These are phyloP conservation scores for Drosophila truncata DNA, from an alignment of 1,140 invertebrate genomes.

Conservation along the genomic window DNA sequence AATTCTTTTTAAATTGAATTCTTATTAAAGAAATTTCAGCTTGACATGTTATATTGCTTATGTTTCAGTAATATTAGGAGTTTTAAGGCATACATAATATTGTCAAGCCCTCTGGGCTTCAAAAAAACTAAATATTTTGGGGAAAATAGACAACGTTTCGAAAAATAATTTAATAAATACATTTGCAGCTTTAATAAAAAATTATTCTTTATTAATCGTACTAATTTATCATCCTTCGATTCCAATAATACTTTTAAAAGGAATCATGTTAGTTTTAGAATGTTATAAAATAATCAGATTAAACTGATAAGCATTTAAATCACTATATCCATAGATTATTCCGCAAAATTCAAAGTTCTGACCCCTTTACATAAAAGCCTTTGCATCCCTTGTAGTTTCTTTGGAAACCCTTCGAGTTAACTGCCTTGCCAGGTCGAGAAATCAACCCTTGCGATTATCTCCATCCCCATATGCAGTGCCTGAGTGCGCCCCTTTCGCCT, in stretches of 20 bases:
- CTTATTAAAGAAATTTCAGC: background rate
- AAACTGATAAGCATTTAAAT: background rate
- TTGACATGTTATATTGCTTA: background rate
- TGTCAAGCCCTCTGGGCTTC: too few species aligned
- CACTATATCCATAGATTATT: background rate
- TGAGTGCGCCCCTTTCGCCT: conserved; percentile 1
- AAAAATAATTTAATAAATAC: too few species aligned
- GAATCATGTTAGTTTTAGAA: background rate
- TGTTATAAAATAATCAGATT: background rate
- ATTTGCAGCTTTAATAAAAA: too few species aligned
- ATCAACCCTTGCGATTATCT: conserved; percentile 44
- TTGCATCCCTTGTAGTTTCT: conserved; percentile 4
- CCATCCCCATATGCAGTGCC: background rate
- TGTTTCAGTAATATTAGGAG: too few species aligned
- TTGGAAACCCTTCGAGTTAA: background rate
- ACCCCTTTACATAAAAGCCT: background rate
- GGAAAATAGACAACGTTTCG: too few species aligned
- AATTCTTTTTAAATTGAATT: background rate
- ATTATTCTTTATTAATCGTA: too few species aligned
- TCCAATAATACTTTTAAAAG: background rate
- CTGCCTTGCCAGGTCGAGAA: conserved; percentile 2
- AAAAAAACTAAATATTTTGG: too few species aligned
- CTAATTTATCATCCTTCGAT: background rate
- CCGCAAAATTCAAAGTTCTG: background rate
- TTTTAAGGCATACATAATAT: too few species aligned